A percentile compares a stretch with the other conserved stretches of the same genome.
Conservation (phyloP, 2,797 vertebrate species). For the Brachymystax lenok region DNA sequence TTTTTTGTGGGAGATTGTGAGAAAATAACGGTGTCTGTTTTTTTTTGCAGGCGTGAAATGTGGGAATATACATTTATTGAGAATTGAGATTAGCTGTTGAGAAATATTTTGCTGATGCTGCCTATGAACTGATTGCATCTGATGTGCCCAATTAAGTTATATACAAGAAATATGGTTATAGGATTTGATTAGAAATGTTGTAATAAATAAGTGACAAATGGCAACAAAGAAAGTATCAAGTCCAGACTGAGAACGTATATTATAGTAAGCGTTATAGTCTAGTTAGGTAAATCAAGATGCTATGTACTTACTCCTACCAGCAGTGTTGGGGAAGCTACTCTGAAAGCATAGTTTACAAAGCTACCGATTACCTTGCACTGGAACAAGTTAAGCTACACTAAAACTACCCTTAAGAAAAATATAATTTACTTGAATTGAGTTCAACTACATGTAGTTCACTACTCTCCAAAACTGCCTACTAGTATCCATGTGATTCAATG, state of each 20-base stretch:
- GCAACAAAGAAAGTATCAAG: background rate
- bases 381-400: too few species aligned
- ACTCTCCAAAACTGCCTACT: too few species aligned
- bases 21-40: background rate
- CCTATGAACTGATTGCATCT: background rate
- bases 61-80: background rate
- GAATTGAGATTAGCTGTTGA: background rate
- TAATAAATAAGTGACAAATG: too few species aligned
- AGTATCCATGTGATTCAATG: too few species aligned
- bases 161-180: background rate
- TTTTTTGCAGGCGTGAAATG: background rate
- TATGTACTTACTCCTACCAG: background rate
- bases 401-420: too few species aligned
- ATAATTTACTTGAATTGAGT: too few species aligned
- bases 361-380: too few species aligned
- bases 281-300: background rate
- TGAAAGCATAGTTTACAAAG: too few species aligned
- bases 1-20: slow-evolving; percentile 1
- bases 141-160: background rate
- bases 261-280: background rate
- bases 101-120: background rate
- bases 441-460: too few species aligned
- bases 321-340: too few species aligned
- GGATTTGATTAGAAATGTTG: background rate
- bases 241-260: background rate